Conservation (phyloP, 2,113 vertebrate species). For the Eubucco bourcierii region DNA sequence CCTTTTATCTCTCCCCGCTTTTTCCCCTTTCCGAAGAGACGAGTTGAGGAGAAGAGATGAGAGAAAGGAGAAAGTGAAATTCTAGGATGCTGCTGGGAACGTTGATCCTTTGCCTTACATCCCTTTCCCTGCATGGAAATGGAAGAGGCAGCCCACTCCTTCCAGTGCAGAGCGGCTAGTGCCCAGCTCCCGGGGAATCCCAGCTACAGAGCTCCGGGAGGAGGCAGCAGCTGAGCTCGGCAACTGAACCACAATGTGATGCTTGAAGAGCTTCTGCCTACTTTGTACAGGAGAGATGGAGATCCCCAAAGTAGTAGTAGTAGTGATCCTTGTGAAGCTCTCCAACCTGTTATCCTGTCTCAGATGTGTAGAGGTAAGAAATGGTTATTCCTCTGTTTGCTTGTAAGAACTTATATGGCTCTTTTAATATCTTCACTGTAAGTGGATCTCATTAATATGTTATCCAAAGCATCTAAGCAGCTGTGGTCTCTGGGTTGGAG, state of each 20-base stretch:
- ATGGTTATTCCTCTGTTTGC: neutral
- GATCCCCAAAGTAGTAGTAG: neutral
- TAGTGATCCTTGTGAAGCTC: slow-evolving; percentile 12
- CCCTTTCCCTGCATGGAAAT: neutral
- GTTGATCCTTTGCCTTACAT: neutral
- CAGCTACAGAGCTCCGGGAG: neutral
- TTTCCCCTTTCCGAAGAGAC: neutral
- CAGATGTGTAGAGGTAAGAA: slow-evolving; percentile 57
- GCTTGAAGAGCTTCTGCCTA: slow-evolving; percentile 8
- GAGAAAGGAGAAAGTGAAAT: slow-evolving; percentile 3
- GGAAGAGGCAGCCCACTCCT: neutral
- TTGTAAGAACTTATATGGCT: neutral
- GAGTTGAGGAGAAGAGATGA: neutral
- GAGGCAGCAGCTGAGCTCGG: neutral
- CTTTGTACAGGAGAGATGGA: slow-evolving; percentile 32
- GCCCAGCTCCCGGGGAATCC: neutral
- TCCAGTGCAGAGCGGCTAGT: neutral
- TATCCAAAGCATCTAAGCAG: neutral
- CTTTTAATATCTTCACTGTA: neutral
- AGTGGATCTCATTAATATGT: neutral
- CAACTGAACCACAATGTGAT: neutral
- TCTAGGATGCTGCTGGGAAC: neutral
- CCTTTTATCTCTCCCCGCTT: neutral
- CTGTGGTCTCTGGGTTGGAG: neutral
- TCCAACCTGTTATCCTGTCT: slow-evolving; percentile 3